Evolutionary conservation across 2,888 invertebrate species (phyloP).

Genomic region (Nomada lathburiana): DNA sequence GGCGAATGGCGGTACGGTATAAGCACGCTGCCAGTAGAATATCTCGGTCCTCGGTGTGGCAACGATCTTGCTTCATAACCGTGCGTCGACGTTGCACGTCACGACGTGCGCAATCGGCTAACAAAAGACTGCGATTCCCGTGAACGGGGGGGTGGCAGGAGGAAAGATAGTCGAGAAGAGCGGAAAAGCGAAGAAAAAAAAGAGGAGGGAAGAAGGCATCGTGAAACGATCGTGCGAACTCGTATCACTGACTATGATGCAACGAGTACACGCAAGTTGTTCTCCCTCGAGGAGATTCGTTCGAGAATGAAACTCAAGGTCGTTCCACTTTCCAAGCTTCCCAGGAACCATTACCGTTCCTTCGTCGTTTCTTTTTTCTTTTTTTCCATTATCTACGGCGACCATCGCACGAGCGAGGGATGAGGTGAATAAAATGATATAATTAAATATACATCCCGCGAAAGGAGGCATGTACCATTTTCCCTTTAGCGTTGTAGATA

Average conservation of each 20-base stretch:
- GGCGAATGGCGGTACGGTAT: conserved; percentile 18
- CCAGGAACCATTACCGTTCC: conserved; percentile 49
- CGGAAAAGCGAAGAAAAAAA: neutral
- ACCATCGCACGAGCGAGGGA: conserved; percentile 15
- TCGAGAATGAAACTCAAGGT: conserved; percentile 80
- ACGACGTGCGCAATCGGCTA: conserved; percentile 43
- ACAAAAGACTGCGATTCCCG: conserved; percentile 61
- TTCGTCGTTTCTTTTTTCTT: conserved; percentile 6
- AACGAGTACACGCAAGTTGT: conserved; percentile 34
- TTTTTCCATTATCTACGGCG: conserved; percentile 57
- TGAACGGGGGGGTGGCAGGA: neutral
- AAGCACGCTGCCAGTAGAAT: conserved; percentile 24
- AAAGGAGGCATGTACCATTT: conserved; percentile 49
- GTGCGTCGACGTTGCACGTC: conserved; percentile 40
- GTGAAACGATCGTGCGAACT: conserved; percentile 56
- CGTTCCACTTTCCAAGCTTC: conserved; percentile 79
- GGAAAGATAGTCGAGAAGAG: neutral
- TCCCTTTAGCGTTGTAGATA: conserved; percentile 50
- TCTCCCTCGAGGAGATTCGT: conserved; percentile 40
- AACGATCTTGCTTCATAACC: conserved; percentile 20
- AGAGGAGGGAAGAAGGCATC: conserved; percentile 31
- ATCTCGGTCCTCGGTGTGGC: conserved; percentile 51
- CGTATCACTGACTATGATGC: conserved; percentile 58
- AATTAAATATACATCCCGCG: conserved; percentile 51
- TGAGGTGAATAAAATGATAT: conserved; percentile 44